phyloP scores from a whole-genome alignment of 2,113 vertebrate genomes.

The Hiodon alosoides region DNA sequence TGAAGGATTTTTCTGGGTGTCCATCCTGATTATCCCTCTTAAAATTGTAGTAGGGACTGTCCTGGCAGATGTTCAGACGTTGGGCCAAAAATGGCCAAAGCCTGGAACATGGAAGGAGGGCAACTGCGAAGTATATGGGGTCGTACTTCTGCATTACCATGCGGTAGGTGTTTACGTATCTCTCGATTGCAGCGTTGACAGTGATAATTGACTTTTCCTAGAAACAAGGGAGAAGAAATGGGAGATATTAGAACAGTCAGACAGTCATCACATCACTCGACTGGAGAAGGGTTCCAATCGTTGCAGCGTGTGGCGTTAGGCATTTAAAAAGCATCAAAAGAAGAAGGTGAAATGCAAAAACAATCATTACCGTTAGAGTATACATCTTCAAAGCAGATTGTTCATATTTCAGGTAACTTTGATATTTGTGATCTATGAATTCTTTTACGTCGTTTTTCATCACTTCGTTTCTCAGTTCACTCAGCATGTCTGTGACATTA shows the following conservation, averaged over 20 bases:
- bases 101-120: slow-evolving; percentile 33
- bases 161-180: slow-evolving; percentile 26
- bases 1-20: slow-evolving; percentile 32
- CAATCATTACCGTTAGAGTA: slow-evolving; percentile 27
- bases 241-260: background rate
- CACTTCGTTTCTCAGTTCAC: slow-evolving; percentile 11
- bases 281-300: too few relatives aligned
- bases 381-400: background rate
- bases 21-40: slow-evolving; percentile 11
- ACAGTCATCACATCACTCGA: too few relatives aligned
- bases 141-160: slow-evolving; percentile 3
- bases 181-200: slow-evolving; percentile 16
- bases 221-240: background rate
- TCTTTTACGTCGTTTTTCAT: background rate
- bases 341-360: background rate
- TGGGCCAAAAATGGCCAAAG: slow-evolving; percentile 33
- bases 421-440: slow-evolving; percentile 21
- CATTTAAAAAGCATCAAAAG: background rate
- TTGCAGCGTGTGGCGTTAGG: too few relatives aligned
- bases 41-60: slow-evolving; percentile 34
- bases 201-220: slow-evolving; percentile 21
- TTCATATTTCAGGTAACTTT: slow-evolving; percentile 12
- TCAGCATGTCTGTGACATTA: slow-evolving; percentile 27
- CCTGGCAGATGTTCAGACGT: slow-evolving; percentile 7
- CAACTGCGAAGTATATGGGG: slow-evolving; percentile 32